Conservation (phyloP, 2,113 vertebrate genomes). For the Chionis minor region DNA sequence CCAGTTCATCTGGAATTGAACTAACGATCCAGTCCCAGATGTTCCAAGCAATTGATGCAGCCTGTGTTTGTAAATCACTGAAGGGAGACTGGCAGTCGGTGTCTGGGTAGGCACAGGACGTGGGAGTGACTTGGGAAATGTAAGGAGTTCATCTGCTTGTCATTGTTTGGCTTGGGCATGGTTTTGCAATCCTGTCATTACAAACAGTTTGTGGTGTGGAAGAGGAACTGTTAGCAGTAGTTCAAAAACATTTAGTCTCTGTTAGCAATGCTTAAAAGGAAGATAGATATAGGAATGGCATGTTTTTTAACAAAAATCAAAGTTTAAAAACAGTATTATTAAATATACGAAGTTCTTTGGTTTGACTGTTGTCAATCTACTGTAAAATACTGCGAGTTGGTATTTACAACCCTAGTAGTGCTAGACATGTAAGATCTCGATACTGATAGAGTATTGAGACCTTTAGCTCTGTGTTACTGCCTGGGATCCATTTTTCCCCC, state of each 20-base stretch:
- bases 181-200: neutral
- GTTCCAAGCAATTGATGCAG: neutral
- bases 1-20: constrained; percentile 1
- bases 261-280: neutral
- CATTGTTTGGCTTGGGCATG: neutral
- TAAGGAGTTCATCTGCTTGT: neutral
- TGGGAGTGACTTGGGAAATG: neutral
- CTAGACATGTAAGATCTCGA: neutral
- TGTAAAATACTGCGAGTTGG: neutral
- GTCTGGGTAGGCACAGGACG: neutral
- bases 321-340: neutral
- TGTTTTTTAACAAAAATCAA: neutral
- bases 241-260: neutral
- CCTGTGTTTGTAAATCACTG: neutral
- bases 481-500: neutral
- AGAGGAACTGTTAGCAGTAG: neutral
- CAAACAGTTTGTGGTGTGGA: neutral
- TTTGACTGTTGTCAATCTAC: neutral
- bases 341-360: neutral
- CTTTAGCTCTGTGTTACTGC: neutral
- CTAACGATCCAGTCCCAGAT: neutral
- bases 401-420: neutral
- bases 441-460: neutral
- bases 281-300: neutral
- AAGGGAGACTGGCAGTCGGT: neutral